Base-by-base conservation (phyloP, 2,113 vertebrate genomes). In the Asarcornis scutulata region DNA sequence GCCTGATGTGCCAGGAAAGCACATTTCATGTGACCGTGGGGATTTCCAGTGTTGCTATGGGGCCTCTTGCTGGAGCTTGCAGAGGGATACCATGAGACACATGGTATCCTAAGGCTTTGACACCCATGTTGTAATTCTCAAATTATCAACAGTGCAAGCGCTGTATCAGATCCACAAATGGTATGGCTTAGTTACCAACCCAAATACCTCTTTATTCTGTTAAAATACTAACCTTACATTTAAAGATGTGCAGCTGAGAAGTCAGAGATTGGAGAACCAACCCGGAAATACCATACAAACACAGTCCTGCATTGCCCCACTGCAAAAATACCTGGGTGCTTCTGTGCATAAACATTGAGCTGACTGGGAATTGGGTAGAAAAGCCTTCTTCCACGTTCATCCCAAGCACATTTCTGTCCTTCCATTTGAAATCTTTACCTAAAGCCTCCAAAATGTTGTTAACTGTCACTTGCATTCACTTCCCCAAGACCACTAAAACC, bases 1-100 rank as follows among this genome's bases (percentile, higher is more conserved):
- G 84, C 76, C 68, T 60, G 89, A 16, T 3, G 8, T 63, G 85
- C 91, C 96, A 95, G 95, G 80, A 95, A 89, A 95, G 82, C 7
- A 4, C 79, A 52, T 66, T 86, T 75, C 56, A 31, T 40, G 69
- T 2, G 8, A 34, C 83, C 23, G 0, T 14, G 89, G 91, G 96
- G 87, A 90, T 73, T 88, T 93, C 89, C 95, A 94, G 55, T 8
- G 15, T 9, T 95, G 71, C 40, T 31, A n/a, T 64, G 80, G 76
- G 83, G 79, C 81, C 69, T 76, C 91, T 88, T 67, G 82, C 91
- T 55, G 87, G 25, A 86, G 87, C 87, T 50, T 85, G 82, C 82
- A 38, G 31, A 38, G 76, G 66, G 77, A 77, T 76, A n/a, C 34
- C 75, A 4, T 13, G 8, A 71, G 60, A 22, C 66, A 48, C 38